These are phyloP conservation scores for Mechanitis mazaeus DNA, from an alignment of 2,888 invertebrate genomes.

Conservation along the genomic window DNA sequence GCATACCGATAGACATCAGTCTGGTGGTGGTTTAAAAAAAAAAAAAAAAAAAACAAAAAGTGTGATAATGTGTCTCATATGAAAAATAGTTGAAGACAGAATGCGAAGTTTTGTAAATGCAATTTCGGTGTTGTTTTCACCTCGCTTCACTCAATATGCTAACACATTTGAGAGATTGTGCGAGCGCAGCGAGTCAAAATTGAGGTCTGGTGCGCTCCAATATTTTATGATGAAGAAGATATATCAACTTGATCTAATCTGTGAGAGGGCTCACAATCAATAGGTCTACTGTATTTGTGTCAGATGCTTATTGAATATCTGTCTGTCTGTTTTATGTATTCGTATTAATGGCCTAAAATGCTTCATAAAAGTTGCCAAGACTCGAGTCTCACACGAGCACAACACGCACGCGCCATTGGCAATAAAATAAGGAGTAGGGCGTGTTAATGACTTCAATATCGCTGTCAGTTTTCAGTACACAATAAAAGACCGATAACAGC, in stretches of 20 bases:
- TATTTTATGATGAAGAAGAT: not conserved
- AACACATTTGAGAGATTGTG: too few species aligned
- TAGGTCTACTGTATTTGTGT: not conserved
- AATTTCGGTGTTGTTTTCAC: too few species aligned
- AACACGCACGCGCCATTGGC: not conserved
- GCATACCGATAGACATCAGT: too few species aligned
- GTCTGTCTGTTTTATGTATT: conserved; percentile 6
- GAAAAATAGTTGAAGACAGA: too few species aligned
- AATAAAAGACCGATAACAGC: not conserved
- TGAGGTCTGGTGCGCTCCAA: too few species aligned
- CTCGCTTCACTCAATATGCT: too few species aligned
- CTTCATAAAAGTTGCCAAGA: conserved; percentile 5
- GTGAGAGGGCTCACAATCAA: not conserved
- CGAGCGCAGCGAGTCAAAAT: too few species aligned
- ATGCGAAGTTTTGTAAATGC: too few species aligned
- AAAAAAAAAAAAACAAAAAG: too few species aligned
- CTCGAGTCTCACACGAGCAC: not conserved
- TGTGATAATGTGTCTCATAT: too few species aligned
- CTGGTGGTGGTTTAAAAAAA: too few species aligned
- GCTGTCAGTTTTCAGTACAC: not conserved
- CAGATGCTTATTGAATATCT: conserved; percentile 3
- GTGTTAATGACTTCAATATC: conserved; percentile 6
- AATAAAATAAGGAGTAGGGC: conserved; percentile 4
- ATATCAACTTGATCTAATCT: not conserved
- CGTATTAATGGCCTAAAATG: conserved; percentile 1